Base-by-base conservation (phyloP, 2,113 vertebrate genomes). In the Varanus salvator region DNA sequence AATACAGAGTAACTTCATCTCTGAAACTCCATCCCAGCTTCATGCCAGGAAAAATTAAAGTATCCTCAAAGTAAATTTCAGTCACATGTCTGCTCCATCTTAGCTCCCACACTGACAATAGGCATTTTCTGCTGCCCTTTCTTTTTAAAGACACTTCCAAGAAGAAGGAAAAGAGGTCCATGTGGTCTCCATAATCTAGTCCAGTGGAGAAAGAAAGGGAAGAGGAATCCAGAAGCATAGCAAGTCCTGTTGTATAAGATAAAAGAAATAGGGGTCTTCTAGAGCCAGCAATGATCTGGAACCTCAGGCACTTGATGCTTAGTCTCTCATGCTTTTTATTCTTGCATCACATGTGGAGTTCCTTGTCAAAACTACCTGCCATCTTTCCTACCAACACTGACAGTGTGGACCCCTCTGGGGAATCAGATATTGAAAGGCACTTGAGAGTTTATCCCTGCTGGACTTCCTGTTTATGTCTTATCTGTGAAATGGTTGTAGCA, bases 121-220 rank as follows among this genome's bases (percentile, higher is more conserved):
- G n/a, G 31, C 27, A 60, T 91, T 80, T n/a, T 92, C 90, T 88
- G 80, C 85, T 66, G 19, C 92, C 87, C 50, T 1, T 8, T 25
- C 69, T 87, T 34, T 85, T 90, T 91, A 6, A 64, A 91, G 87
- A 69, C 80, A 11, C 90, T 92, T 91, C 86, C 93, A 78, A 85
- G 48, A 66, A n/a, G n/a, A 23, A 71, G 87, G 87, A 84, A 50
- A 57, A 87, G 80, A 76, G 93, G 31, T 57, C 92, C 21, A 68
- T 80, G 80, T 64, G 84, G 90, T 84, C 80, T 60, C 8, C 85
- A 84, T 31, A 84, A 72, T 29, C 81, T 87, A 92, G 89, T 76
- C 25, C 60, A 83, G 68, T 44, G 75, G 76, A 89, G 80, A 89
- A 27, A 19, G 14, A 8, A 6, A 31, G 29, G 5, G 3, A 11